Evolutionary conservation across 2,888 invertebrate species (phyloP).

Genomic region (Melipona bicolor): DNA sequence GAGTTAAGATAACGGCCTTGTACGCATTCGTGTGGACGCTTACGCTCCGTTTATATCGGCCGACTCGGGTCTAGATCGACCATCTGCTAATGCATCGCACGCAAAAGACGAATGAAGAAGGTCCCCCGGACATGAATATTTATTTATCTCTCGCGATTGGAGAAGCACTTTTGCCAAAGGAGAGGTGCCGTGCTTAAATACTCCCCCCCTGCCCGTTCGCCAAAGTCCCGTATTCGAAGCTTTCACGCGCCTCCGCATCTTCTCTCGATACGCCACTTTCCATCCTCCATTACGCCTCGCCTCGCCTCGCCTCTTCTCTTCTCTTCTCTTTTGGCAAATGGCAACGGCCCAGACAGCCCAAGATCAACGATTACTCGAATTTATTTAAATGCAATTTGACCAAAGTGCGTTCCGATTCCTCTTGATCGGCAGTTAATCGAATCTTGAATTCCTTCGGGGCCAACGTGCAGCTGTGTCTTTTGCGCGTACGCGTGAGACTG

Average conservation of each 20-base stretch:
- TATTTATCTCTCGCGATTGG: slow-evolving; percentile 70
- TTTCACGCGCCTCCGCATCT: slow-evolving; percentile 17
- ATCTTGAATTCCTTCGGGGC: background rate
- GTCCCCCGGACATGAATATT: slow-evolving; percentile 71
- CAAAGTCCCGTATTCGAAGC: slow-evolving; percentile 38
- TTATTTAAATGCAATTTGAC: slow-evolving; percentile 18
- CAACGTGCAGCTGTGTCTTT: background rate
- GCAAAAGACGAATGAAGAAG: slow-evolving; percentile 68
- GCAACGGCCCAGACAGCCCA: too few relatives aligned
- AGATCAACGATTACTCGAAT: slow-evolving; percentile 8
- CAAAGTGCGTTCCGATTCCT: background rate
- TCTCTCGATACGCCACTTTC: slow-evolving; percentile 13
- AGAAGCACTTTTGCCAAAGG: slow-evolving; percentile 61
- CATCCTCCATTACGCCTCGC: background rate
- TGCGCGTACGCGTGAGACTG: too few relatives aligned
- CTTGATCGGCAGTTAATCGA: background rate
- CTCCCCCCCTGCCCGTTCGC: slow-evolving; percentile 19
- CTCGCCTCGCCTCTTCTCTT: too few relatives aligned
- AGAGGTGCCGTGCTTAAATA: slow-evolving; percentile 64
- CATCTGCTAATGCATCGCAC: slow-evolving; percentile 74
- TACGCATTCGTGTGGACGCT: slow-evolving; percentile 69
- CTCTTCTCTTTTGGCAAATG: too few relatives aligned
- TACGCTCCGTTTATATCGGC: slow-evolving; percentile 67
- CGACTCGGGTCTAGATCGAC: slow-evolving; percentile 68
- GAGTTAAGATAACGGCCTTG: slow-evolving; percentile 78